A percentile compares a stretch with the other conserved stretches of the same genome.
Evolutionary conservation across 2,113 vertebrate genomes (phyloP).

Genomic region (Oxyruncus cristatus): DNA sequence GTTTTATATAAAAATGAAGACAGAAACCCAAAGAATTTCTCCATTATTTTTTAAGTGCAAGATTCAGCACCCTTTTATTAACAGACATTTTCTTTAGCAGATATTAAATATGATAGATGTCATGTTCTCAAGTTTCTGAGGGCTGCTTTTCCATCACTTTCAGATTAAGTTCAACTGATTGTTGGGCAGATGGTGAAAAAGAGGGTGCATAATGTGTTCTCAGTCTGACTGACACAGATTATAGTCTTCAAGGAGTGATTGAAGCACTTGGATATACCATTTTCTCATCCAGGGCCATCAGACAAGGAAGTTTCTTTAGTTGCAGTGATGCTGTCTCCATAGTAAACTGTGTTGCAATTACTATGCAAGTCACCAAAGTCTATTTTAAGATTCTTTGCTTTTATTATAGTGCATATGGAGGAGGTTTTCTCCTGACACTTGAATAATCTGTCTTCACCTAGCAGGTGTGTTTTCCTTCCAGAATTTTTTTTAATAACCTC

Average conservation of each 20-base stretch:
- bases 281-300: neutral
- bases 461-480: constrained; percentile 33
- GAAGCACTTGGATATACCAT: neutral
- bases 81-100: neutral
- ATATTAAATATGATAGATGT: neutral
- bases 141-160: neutral
- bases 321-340: neutral
- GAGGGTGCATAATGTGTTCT: neutral
- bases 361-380: constrained; percentile 5
- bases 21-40: neutral
- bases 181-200: neutral
- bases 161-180: neutral
- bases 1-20: neutral
- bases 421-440: constrained; percentile 19
- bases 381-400: constrained; percentile 41
- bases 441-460: constrained; percentile 9
- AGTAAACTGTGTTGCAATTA: neutral
- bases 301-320: neutral
- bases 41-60: neutral
- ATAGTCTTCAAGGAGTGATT: neutral
- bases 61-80: neutral
- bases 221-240: neutral
- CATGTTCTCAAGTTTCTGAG: neutral
- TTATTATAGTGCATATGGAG: constrained; percentile 1
- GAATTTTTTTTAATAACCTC: neutral